Evolutionary conservation across 2,113 vertebrate species (phyloP).

Genomic region (Sardina pilchardus): DNA sequence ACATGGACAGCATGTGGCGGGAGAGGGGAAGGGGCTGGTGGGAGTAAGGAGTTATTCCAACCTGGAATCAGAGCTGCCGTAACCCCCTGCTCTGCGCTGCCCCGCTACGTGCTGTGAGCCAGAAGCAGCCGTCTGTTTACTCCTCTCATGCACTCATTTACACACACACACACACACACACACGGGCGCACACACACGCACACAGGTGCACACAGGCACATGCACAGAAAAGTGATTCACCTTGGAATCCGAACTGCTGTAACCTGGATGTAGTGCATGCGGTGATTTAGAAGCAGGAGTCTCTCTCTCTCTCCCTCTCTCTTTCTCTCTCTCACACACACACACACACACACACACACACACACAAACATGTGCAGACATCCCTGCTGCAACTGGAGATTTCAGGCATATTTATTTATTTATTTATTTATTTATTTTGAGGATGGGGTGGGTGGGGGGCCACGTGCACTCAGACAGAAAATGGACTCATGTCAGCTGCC

Average conservation of each 20-base stretch:
- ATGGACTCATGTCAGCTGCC: slow-evolving; percentile 27
- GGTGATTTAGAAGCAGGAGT: neutral
- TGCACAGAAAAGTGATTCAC: neutral
- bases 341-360: slow-evolving; percentile 1
- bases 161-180: neutral
- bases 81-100: slow-evolving; percentile 32
- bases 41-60: neutral
- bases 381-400: neutral
- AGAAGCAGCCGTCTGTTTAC: neutral
- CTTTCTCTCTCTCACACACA: too few species aligned
- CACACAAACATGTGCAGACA: neutral
- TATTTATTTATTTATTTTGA: too few species aligned
- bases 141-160: neutral
- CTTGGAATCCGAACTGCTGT: neutral
- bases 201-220: neutral
- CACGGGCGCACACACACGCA: neutral
- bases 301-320: too few species aligned
- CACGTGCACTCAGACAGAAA: slow-evolving; percentile 36
- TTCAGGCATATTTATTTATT: slow-evolving; percentile 24
- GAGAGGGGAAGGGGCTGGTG: neutral
- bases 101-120: slow-evolving; percentile 12
- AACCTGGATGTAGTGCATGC: neutral
- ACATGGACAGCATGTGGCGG: neutral
- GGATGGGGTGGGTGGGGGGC: neutral
- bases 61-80: slow-evolving; percentile 33